These are phyloP conservation scores for Apamea sordens DNA, from an alignment of 2,888 invertebrate genomes.

Conservation along the genomic window DNA sequence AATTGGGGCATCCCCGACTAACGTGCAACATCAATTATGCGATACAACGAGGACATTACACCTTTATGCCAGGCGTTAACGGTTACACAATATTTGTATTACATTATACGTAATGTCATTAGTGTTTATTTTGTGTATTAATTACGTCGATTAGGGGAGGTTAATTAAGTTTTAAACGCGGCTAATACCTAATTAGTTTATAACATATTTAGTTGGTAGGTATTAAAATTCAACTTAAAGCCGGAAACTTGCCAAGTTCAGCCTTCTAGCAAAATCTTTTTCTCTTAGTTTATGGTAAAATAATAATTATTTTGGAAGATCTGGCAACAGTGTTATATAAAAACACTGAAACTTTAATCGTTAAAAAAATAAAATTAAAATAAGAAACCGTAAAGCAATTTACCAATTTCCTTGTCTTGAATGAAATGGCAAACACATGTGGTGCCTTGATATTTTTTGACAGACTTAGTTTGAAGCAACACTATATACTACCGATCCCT, in stretches of 20 bases:
- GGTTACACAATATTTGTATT: conserved; percentile 58
- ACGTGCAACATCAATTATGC: conserved; percentile 67
- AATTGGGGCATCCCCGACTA: conserved; percentile 74
- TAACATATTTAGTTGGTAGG: conserved; percentile 2
- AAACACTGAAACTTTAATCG: background rate
- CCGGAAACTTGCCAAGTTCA: background rate
- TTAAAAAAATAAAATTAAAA: background rate
- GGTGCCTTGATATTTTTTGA: background rate
- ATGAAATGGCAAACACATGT: background rate
- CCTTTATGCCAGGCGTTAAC: conserved; percentile 56
- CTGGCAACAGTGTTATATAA: background rate
- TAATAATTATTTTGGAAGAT: background rate
- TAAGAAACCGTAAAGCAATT: background rate
- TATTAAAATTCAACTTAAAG: background rate
- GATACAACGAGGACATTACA: conserved; percentile 62
- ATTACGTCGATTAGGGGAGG: conserved; percentile 41
- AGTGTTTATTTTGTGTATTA: conserved; percentile 57
- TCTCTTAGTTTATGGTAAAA: background rate
- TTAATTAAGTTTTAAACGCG: conserved; percentile 48
- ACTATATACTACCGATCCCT: background rate
- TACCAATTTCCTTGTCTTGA: background rate
- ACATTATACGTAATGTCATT: conserved; percentile 57
- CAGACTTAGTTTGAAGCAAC: background rate
- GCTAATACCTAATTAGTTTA: conserved; percentile 12
- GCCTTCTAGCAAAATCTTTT: background rate